These are phyloP conservation scores for Bombus polaris DNA, from an alignment of 1,140 invertebrate species.

Conservation along the genomic window DNA sequence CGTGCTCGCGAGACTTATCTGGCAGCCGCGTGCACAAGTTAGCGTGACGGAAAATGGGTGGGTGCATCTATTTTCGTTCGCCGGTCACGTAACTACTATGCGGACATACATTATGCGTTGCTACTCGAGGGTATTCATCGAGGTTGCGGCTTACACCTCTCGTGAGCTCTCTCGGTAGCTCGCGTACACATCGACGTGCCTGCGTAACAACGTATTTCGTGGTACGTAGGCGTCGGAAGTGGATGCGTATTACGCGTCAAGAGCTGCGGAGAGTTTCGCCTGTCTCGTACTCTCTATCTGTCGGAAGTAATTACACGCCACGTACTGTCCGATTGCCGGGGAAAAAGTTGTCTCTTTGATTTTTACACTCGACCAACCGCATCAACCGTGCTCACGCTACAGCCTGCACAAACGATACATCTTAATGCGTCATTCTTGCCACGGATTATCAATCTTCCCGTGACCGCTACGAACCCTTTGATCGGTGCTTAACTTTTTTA, in stretches of 20 bases:
- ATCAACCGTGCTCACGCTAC: no score
- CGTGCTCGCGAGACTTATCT: conserved; percentile 54
- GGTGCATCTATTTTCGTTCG: conserved; percentile 66
- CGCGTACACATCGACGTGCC: not conserved
- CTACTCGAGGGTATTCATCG: conserved; percentile 51
- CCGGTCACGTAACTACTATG: conserved; percentile 66
- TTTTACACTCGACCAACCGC: not conserved
- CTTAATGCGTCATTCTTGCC: conserved; percentile 9
- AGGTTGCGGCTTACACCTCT: conserved; percentile 19
- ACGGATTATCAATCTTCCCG: conserved; percentile 32
- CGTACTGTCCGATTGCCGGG: no score
- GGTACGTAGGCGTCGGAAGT: conserved; percentile 27
- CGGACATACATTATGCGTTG: conserved; percentile 58
- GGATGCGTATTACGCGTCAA: not conserved
- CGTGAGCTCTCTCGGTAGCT: no score
- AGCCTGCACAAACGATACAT: not conserved
- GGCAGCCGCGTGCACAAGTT: conserved; percentile 52
- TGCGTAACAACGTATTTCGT: conserved; percentile 5
- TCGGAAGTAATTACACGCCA: not conserved
- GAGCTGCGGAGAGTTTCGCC: not conserved
- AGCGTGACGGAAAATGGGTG: conserved; percentile 67
- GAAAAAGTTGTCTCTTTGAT: not conserved
- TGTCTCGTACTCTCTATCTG: not conserved
- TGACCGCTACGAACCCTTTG: conserved; percentile 6
- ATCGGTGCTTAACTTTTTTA: conserved; percentile 32